Base-by-base conservation (phyloP, 53 echinoderm and acorn worm genomes). In the Crossaster papposus region DNA sequence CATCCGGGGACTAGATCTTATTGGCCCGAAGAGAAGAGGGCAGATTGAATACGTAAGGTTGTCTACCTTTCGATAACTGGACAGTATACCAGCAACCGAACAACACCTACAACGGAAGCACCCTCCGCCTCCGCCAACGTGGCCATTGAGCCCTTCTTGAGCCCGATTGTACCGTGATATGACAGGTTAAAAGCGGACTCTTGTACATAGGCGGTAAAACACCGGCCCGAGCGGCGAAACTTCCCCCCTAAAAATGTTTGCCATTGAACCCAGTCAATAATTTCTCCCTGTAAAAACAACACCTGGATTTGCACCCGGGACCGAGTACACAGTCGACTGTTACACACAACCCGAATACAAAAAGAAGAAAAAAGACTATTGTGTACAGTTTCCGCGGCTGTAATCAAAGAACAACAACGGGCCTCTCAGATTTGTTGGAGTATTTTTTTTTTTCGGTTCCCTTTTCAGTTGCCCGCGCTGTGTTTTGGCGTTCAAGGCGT, bases 321-420 rank as follows among this genome's bases (percentile, higher is more conserved):
- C 55, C 81, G 28, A n/a, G 62, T 55, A 22, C 81, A 65, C 38
- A 23, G 34, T 82, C 82, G 70, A 82, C 82, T 82, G 82, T 82
- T 82, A 82, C 82, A 82, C 82, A 68, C 82, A 64, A 82, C 82
- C 64, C 36, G 28, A 12, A n/a, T n/a, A n/a, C n/a, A n/a, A n/a
- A n/a, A n/a, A 15, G 74, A 10, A 82, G 64, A 64, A 81, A 81
- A 70, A 22, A 37, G 65, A 24, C 64, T 82, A 65, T 64, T 82
- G 65, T 82, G 70, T 65, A 82, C 36, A 50, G 65, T 82, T 82
- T 82, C 82, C 82, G 82, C 82, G 82, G 82, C 82, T 82, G 70
- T 65, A 82, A 82, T 82, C 82, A 82, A 82, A 82, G 82, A 82
- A 82, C 82, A 82, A 82, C 82, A 82, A 82, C 82, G 37, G n/a